phyloP scores from a whole-genome alignment of 2,888 invertebrate species.

The Electrophaes corylata region DNA sequence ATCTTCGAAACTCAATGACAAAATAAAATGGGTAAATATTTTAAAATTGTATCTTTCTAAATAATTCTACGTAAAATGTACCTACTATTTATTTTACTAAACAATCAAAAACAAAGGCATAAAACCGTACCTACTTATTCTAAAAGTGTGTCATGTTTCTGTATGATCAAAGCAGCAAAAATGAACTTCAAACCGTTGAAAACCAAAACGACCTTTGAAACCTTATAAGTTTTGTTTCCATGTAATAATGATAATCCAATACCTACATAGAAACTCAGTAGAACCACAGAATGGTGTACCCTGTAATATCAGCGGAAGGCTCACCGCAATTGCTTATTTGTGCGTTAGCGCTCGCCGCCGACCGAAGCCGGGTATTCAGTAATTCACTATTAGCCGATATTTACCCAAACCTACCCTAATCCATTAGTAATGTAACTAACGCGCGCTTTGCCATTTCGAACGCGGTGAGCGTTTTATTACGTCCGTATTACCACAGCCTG shows the following conservation, averaged over 20 bases:
- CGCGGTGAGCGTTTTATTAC: neutral
- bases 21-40: too few relatives aligned
- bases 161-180: too few relatives aligned
- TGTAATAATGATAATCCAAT: neutral
- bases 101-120: too few relatives aligned
- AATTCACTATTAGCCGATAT: slow-evolving; percentile 20
- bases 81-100: too few relatives aligned
- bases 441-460: neutral
- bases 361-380: slow-evolving; percentile 9
- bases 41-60: too few relatives aligned
- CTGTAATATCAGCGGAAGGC: slow-evolving; percentile 1
- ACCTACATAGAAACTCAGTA: neutral
- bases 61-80: too few relatives aligned
- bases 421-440: slow-evolving; percentile 21
- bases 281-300: slow-evolving; percentile 1
- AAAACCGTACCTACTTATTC: too few relatives aligned
- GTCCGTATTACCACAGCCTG: neutral
- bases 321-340: slow-evolving; percentile 25
- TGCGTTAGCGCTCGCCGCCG: slow-evolving; percentile 15
- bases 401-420: slow-evolving; percentile 27
- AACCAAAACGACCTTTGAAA: too few relatives aligned
- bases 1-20: too few relatives aligned
- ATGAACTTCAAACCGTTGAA: too few relatives aligned
- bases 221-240: too few relatives aligned
- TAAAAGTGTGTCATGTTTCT: too few relatives aligned